Conservation (phyloP, 2,113 vertebrate genomes). For the Deroptyus accipitrinus region DNA sequence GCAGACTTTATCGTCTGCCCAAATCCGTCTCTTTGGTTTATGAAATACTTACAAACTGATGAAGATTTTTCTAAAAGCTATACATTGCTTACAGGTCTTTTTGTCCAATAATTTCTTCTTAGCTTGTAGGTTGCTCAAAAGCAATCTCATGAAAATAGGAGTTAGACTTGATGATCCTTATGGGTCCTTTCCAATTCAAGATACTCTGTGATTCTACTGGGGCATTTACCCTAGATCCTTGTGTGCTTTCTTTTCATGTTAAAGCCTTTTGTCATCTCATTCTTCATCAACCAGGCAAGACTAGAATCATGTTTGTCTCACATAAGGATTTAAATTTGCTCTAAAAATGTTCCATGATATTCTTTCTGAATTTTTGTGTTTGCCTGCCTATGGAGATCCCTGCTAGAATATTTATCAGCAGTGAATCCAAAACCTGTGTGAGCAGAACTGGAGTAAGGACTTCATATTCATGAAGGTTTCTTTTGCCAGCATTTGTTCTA, state of each 20-base stretch:
- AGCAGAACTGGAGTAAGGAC: not conserved
- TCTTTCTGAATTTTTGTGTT: not conserved
- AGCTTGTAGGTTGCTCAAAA: not conserved
- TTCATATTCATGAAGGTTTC: not conserved
- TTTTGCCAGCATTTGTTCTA: not conserved
- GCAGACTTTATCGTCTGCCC: not conserved
- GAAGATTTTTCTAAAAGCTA: not conserved
- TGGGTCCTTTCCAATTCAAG: not conserved
- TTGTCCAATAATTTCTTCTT: not conserved
- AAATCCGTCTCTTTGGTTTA: not conserved
- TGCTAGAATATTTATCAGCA: not conserved
- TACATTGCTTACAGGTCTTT: not conserved
- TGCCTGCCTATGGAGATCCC: not conserved
- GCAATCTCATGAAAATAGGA: not conserved
- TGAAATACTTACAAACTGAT: not conserved
- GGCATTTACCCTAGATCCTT: not conserved
- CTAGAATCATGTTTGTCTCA: not conserved
- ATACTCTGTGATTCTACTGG: not conserved
- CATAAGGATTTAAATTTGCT: not conserved
- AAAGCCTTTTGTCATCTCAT: not conserved
- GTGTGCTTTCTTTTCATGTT: not conserved
- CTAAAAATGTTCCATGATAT: not conserved
- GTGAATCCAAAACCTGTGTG: not conserved
- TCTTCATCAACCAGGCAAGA: not conserved
- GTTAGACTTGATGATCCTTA: not conserved